A percentile compares a stretch with the other conserved stretches of the same genome.
Conservation (phyloP, 2,888 invertebrate species). For the Tipula vernalis region DNA sequence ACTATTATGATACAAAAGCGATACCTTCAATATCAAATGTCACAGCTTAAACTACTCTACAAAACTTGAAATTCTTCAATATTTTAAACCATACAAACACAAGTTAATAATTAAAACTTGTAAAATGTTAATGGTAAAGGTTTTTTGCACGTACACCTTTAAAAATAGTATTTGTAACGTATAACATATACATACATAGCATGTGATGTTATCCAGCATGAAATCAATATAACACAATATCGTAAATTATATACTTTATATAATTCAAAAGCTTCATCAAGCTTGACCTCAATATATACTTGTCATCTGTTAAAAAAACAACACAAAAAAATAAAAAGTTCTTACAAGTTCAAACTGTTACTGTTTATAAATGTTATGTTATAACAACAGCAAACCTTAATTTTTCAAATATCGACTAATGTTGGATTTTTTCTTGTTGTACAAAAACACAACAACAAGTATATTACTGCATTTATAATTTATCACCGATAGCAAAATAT, state of each 20-base stretch:
- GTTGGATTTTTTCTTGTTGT: background rate
- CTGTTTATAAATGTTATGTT: background rate
- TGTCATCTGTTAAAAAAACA: background rate
- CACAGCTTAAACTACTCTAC: no score
- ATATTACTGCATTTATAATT: background rate
- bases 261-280: background rate
- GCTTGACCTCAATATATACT: background rate
- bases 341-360: background rate
- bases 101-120: no score
- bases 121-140: no score
- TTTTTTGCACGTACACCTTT: no score
- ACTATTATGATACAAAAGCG: no score
- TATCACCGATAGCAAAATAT: background rate
- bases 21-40: no score
- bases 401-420: background rate
- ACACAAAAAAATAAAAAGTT: background rate
- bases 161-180: background rate
- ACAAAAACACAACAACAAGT: background rate
- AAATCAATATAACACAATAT: background rate
- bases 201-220: background rate
- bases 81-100: no score
- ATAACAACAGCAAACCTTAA: background rate
- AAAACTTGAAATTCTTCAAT: no score
- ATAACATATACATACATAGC: no score
- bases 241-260: background rate